Base-by-base conservation (phyloP, 1,140 invertebrate genomes). In the Eumeta japonica region DNA sequence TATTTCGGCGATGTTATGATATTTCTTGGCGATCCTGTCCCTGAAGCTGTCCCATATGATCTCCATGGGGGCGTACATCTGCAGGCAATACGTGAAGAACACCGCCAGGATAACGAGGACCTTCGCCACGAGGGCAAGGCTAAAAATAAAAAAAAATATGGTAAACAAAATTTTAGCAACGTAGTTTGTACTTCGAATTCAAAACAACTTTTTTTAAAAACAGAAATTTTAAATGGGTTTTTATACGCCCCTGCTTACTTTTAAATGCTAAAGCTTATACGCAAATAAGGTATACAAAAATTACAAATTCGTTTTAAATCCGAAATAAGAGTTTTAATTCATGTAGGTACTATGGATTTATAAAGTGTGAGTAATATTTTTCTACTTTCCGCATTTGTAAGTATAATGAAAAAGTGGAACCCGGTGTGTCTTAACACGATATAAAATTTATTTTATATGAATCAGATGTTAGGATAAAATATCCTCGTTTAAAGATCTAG, bases 61-160 rank as follows among this genome's bases (percentile, higher is more conserved):
- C 20, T 87, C 84, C 50, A 85, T 80, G 2, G 94, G 90, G 0
- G 97, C 90, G 58, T 89, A 94, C 58, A 92, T 89, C 75, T 97
- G 94, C 1, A 98, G 78, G 12, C 88, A 89, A 60, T 92, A 97
- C 0, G 90, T 91, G 48, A 95, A 86, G 37, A 94, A 85, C 14
- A 97, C 90, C 0, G 91, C 87, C 1, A 90, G 41, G 0, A 89
- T 87, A 53, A 95, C 93, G 34, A 90, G 76, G 1, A 93, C 55
- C 62, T 92, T 88, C 1, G 91, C 90, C 2, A 78, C 55, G 55
- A 92, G 79, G 18, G 85, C 89, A 36, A 87, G 65, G 2, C 77
- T 82, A 58, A 10, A 62, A 62, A 17, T 42, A 29, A 43, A 56
- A 39, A 18, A 39, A 30, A 27, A 39, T 31, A 7, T 5, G n/a